These are phyloP conservation scores for Tyrophagus putrescentiae DNA, from an alignment of 1,140 invertebrate genomes.

Conservation along the genomic window DNA sequence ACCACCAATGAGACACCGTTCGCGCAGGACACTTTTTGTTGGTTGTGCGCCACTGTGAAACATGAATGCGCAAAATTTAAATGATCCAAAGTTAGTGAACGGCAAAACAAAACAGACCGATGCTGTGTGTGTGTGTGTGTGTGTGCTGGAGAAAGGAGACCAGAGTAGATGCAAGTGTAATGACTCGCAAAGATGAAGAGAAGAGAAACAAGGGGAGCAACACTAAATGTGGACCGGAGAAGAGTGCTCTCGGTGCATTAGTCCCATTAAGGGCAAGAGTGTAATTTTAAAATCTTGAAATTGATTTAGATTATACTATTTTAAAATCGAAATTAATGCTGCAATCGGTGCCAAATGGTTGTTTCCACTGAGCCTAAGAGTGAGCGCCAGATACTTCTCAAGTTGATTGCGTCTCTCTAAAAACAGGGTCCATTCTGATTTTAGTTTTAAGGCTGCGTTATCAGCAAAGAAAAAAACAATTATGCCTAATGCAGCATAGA, in stretches of 20 bases:
- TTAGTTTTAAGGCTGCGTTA: too few relatives aligned
- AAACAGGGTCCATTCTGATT: too few relatives aligned
- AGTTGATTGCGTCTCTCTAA: too few relatives aligned
- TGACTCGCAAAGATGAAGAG: constrained; percentile 9
- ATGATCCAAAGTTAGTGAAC: constrained; percentile 7
- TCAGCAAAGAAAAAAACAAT: too few relatives aligned
- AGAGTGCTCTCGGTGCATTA: constrained; percentile 4
- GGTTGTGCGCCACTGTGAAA: constrained; percentile 3
- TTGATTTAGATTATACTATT: constrained; percentile 8
- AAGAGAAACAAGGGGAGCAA: not conserved
- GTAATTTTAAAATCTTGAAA: constrained; percentile 14
- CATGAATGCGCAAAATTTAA: constrained; percentile 15
- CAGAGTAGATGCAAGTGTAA: constrained; percentile 12
- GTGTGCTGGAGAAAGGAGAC: too few relatives aligned
- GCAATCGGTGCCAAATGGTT: constrained; percentile 9
- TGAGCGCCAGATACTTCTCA: too few relatives aligned
- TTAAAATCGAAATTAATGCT: constrained; percentile 4
- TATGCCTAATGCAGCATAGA: too few relatives aligned
- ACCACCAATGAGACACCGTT: too few relatives aligned
- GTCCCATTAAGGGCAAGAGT: constrained; percentile 4
- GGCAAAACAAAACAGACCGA: constrained; percentile 2
- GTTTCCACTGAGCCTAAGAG: too few relatives aligned
- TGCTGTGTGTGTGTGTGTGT: too few relatives aligned
- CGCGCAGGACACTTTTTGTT: not conserved
- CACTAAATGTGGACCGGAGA: not conserved